These are phyloP conservation scores for Phortica magna DNA, from an alignment of 2,888 invertebrate species.

Conservation along the genomic window DNA sequence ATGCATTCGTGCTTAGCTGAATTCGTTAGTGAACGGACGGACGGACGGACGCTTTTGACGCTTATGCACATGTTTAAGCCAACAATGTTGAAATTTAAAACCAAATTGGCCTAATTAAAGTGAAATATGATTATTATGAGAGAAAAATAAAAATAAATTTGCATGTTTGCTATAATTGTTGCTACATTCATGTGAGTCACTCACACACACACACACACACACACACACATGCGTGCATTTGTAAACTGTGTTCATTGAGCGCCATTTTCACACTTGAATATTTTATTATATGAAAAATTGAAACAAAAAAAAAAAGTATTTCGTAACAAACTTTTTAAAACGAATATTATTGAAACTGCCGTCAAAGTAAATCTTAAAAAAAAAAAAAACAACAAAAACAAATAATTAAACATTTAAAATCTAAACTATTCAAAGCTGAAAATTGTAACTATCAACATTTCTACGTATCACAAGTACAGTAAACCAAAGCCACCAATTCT, in stretches of 20 bases:
- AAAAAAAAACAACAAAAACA: not conserved
- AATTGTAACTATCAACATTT: constrained; percentile 12
- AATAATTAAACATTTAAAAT: not conserved
- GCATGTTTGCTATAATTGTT: constrained; percentile 26
- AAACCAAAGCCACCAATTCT: constrained; percentile 12
- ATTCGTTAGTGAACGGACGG: no score
- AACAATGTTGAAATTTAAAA: no score
- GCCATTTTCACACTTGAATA: constrained; percentile 5
- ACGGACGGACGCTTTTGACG: no score
- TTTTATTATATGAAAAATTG: not conserved
- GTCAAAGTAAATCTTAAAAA: not conserved
- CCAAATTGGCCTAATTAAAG: not conserved
- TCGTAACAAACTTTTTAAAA: not conserved
- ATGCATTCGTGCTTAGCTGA: no score
- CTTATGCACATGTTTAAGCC: no score
- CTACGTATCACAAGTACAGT: constrained; percentile 23
- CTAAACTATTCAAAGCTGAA: constrained; percentile 30
- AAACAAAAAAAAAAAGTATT: not conserved
- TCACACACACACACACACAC: not conserved
- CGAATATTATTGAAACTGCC: constrained; percentile 17
- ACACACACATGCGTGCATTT: constrained; percentile 12
- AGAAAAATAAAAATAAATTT: not conserved
- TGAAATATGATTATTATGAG: not conserved
- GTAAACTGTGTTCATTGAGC: constrained; percentile 39
- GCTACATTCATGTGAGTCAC: constrained; percentile 22